Percentiles rank a stretch among this genome's conserved stretches.
phyloP scores from a whole-genome alignment of 2,797 vertebrate species.

The Mus spretus region DNA sequence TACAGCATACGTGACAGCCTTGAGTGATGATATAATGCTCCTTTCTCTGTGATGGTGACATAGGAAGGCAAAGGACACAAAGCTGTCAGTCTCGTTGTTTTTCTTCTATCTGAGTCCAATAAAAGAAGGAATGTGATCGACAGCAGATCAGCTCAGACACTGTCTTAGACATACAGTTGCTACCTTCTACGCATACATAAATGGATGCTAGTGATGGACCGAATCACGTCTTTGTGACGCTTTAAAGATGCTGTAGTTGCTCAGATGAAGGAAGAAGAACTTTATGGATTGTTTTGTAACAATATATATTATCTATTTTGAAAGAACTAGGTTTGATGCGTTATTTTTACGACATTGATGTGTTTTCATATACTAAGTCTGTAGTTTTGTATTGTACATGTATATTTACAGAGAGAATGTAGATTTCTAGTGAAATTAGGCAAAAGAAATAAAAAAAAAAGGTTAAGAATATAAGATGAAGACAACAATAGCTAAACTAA shows the following conservation, averaged over 20 bases:
- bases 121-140: conserved; percentile 87
- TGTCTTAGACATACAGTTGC: conserved; percentile 66
- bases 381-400: not conserved
- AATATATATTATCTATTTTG: not conserved
- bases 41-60: conserved; percentile 86
- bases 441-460: not conserved
- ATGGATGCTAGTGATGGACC: conserved; percentile 66
- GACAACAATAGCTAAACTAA: not conserved
- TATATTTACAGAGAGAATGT: not conserved
- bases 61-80: conserved; percentile 88
- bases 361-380: not conserved
- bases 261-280: conserved; percentile 58
- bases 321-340: not conserved
- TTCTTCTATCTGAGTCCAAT: conserved; percentile 88
- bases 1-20: conserved; percentile 86
- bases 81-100: conserved; percentile 90
- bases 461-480: not conserved
- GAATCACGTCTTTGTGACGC: conserved; percentile 72
- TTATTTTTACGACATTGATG: not conserved
- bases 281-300: conserved; percentile 3
- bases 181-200: conserved; percentile 78
- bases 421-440: not conserved
- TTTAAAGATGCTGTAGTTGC: conserved; percentile 56
- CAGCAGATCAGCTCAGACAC: conserved; percentile 76
- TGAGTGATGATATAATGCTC: conserved; percentile 88